These are phyloP conservation scores for Melinaea menophilus DNA, from an alignment of 2,888 invertebrate species.

Conservation along the genomic window DNA sequence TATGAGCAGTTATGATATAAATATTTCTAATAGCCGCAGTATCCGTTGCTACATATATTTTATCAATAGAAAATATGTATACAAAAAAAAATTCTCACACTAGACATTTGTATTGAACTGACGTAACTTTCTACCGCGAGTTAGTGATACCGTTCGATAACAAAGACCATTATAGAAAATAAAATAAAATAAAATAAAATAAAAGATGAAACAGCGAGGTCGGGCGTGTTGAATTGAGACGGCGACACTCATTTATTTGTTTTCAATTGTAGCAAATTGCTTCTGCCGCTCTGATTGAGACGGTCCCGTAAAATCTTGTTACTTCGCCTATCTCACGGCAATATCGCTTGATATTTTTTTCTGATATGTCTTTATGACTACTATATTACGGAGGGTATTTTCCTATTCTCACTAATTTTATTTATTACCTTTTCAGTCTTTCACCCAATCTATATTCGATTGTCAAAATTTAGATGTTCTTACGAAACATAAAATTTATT, in stretches of 20 bases:
- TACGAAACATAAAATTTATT: too few species aligned
- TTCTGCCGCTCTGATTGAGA: slow-evolving; percentile 57
- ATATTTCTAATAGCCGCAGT: too few species aligned
- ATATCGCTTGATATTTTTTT: slow-evolving; percentile 38
- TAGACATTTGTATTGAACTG: not conserved
- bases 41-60: too few species aligned
- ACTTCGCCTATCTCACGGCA: slow-evolving; percentile 35
- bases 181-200: slow-evolving; percentile 28
- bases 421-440: too few species aligned
- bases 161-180: slow-evolving; percentile 27
- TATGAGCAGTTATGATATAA: too few species aligned
- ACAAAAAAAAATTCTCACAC: too few species aligned
- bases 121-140: slow-evolving; percentile 22
- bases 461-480: too few species aligned
- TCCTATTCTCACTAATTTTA: too few species aligned
- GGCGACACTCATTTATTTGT: slow-evolving; percentile 58
- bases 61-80: too few species aligned
- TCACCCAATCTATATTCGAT: too few species aligned
- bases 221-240: slow-evolving; percentile 43
- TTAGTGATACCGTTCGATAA: slow-evolving; percentile 19
- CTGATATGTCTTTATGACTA: slow-evolving; percentile 12
- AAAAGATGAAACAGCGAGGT: slow-evolving; percentile 28
- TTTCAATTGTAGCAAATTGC: slow-evolving; percentile 66
- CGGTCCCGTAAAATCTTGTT: slow-evolving; percentile 53
- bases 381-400: not conserved